These are phyloP conservation scores for Latrodectus elegans DNA, from an alignment of 2,888 invertebrate genomes.

Conservation along the genomic window DNA sequence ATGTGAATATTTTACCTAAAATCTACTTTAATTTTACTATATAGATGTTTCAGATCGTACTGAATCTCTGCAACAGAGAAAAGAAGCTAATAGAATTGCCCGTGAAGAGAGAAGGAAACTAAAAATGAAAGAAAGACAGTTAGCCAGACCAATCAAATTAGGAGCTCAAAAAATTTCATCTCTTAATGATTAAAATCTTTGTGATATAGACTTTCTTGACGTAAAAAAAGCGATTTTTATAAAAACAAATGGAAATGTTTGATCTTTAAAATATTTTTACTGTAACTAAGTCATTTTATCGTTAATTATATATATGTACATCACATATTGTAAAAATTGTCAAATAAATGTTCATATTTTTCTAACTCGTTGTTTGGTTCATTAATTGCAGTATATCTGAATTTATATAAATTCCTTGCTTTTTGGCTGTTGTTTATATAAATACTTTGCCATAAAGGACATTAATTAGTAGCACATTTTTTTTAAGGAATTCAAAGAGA, in stretches of 20 bases:
- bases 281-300: slow-evolving; percentile 36
- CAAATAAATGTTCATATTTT: slow-evolving; percentile 45
- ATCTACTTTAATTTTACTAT: background rate
- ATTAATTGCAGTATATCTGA: background rate
- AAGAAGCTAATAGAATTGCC: slow-evolving; percentile 36
- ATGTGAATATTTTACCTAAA: background rate
- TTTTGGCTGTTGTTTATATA: too few species aligned
- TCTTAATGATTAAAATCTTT: background rate
- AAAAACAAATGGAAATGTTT: background rate
- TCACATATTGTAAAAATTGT: slow-evolving; percentile 31
- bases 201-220: background rate
- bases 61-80: slow-evolving; percentile 39
- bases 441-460: too few species aligned
- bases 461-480: too few species aligned
- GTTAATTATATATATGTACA: slow-evolving; percentile 19
- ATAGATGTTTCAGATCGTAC: background rate
- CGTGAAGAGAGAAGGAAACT: slow-evolving; percentile 43
- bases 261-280: slow-evolving; percentile 6
- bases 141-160: slow-evolving; percentile 43
- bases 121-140: slow-evolving; percentile 28
- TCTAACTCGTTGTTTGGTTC: background rate
- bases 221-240: too few species aligned
- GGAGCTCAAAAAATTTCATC: slow-evolving; percentile 62
- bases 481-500: too few species aligned
- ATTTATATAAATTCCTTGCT: too few species aligned